phyloP scores from a whole-genome alignment of 37 sponge, comb jelly and placozoan genomes.

The Ephydatia muelleri region DNA sequence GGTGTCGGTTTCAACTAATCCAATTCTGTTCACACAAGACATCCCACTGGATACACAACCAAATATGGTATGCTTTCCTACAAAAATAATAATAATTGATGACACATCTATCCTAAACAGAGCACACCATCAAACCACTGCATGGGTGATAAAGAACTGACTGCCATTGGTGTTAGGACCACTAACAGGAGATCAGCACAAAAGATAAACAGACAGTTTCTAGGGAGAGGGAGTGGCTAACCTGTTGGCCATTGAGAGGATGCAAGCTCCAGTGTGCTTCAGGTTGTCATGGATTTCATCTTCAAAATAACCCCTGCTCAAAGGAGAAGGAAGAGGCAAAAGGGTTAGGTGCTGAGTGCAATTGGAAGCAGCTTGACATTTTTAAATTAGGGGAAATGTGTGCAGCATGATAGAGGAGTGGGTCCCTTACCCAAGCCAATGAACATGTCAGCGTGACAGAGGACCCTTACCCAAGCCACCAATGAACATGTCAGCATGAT shows the following conservation, averaged over 20 bases:
- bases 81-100: not conserved
- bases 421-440: no score
- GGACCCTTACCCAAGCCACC: not conserved
- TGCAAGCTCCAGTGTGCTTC: slow-evolving; percentile 98
- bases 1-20: slow-evolving; percentile 81
- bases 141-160: slow-evolving; percentile 98
- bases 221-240: slow-evolving; percentile 2
- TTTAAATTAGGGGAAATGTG: no score
- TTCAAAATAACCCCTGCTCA: slow-evolving; percentile 71
- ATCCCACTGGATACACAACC: slow-evolving; percentile 94
- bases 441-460: not conserved
- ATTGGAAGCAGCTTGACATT: no score
- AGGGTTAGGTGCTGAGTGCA: not conserved
- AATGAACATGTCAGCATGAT: not conserved
- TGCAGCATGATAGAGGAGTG: no score
- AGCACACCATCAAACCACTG: slow-evolving; percentile 95
- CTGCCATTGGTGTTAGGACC: slow-evolving; percentile 99
- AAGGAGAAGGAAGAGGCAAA: not conserved
- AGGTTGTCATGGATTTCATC: slow-evolving; percentile 93
- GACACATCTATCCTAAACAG: not conserved
- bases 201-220: not conserved
- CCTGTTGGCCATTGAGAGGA: slow-evolving; percentile 99
- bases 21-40: slow-evolving; percentile 84
- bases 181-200: slow-evolving; percentile 51
- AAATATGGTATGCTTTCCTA: slow-evolving; percentile 98